Conservation (phyloP, 2,113 vertebrate genomes). For the Dicrurus megarhynchus region DNA sequence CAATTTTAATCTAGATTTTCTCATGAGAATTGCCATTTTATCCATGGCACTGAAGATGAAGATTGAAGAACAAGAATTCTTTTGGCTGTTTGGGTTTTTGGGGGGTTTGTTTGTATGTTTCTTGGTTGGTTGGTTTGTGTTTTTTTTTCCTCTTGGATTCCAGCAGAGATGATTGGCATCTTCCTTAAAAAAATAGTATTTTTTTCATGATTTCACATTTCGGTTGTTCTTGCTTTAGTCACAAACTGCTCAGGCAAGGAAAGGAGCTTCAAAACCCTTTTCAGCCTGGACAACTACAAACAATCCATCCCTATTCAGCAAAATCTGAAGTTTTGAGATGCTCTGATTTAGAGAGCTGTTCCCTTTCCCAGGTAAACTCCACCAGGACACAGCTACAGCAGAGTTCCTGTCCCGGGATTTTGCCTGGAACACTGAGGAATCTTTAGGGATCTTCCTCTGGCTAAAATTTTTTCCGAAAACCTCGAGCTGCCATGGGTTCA, state of each 20-base stretch:
- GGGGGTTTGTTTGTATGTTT: background rate
- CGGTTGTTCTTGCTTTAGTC: background rate
- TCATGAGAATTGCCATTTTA: background rate
- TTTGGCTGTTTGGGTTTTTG: background rate
- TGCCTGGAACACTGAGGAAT: background rate
- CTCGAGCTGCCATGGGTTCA: rapidly evolving
- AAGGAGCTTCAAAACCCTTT: background rate
- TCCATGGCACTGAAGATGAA: background rate
- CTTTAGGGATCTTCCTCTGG: background rate
- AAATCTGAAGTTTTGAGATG: background rate
- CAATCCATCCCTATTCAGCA: background rate
- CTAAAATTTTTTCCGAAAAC: background rate
- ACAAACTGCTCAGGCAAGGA: background rate
- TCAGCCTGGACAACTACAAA: background rate
- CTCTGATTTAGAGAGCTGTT: background rate
- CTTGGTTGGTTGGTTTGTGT: background rate
- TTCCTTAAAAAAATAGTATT: background rate
- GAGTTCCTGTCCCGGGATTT: background rate
- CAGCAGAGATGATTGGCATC: background rate
- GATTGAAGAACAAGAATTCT: background rate
- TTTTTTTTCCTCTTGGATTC: background rate
- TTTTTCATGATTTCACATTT: background rate
- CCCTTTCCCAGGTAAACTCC: background rate
- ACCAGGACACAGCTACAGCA: background rate
- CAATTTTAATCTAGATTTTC: background rate